phyloP scores from a whole-genome alignment of 2,113 vertebrate species.

The Acrocephalus arundinaceus region DNA sequence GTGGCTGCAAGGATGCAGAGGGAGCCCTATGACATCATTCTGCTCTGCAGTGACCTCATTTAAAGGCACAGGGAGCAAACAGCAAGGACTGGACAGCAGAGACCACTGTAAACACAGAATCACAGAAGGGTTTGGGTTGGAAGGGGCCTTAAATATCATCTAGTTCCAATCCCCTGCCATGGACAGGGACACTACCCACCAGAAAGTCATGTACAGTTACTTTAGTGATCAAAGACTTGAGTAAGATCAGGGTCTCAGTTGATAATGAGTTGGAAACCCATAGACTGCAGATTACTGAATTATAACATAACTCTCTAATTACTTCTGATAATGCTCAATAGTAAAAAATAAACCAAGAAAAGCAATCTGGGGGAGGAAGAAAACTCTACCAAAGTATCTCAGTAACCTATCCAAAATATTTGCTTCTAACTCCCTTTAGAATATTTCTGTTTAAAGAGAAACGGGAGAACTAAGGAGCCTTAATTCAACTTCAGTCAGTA shows the following conservation, averaged over 20 bases:
- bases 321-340: not conserved
- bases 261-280: not conserved
- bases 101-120: not conserved
- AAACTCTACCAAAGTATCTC: not conserved
- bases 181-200: not conserved
- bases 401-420: not conserved
- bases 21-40: not conserved
- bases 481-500: not conserved
- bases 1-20: not conserved
- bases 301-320: not conserved
- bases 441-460: not conserved
- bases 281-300: not conserved
- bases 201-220: too few relatives aligned
- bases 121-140: not conserved
- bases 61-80: not conserved
- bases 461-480: not conserved
- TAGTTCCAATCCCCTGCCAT: not conserved
- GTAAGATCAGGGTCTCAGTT: not conserved
- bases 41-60: not conserved
- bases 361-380: not conserved
- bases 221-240: not conserved
- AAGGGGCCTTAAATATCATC: not conserved
- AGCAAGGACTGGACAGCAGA: not conserved
- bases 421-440: not conserved
- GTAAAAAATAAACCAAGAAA: not conserved